Percentiles rank a stretch among this genome's conserved stretches.
phyloP scores from a whole-genome alignment of 2,888 invertebrate species.

The Criorhina ranunculi region DNA sequence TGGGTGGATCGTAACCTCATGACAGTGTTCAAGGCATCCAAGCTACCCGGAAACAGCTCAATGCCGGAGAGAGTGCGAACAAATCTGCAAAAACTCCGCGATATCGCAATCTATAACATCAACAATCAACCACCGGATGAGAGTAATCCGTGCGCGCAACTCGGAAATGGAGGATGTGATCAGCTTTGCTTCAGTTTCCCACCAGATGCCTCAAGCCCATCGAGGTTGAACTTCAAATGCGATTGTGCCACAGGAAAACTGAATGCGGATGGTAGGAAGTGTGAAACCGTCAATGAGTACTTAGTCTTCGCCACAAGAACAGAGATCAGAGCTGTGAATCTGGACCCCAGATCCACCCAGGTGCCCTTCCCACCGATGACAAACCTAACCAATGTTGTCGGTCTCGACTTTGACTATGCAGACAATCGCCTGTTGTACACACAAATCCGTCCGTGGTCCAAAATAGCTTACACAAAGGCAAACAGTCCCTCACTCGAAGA shows the following conservation, averaged over 20 bases:
- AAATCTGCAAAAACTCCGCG: slow-evolving; percentile 93
- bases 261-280: slow-evolving; percentile 88
- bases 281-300: slow-evolving; percentile 94
- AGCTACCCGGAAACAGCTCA: slow-evolving; percentile 89
- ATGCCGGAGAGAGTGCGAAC: slow-evolving; percentile 91
- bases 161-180: slow-evolving; percentile 93
- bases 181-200: slow-evolving; percentile 98
- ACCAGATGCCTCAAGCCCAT: slow-evolving; percentile 85
- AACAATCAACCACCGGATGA: slow-evolving; percentile 94
- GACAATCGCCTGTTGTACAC: slow-evolving; percentile 96
- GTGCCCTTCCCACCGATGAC: slow-evolving; percentile 94
- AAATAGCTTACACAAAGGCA: slow-evolving; percentile 92
- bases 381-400: slow-evolving; percentile 96
- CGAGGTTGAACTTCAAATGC: slow-evolving; percentile 88
- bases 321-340: slow-evolving; percentile 95
- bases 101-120: slow-evolving; percentile 95
- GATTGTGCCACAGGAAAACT: slow-evolving; percentile 96
- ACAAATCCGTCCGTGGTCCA: slow-evolving; percentile 95
- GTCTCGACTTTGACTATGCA: slow-evolving; percentile 96
- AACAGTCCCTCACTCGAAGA: slow-evolving; percentile 88
- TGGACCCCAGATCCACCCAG: slow-evolving; percentile 92
- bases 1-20: slow-evolving; percentile 98
- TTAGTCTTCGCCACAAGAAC: slow-evolving; percentile 97
- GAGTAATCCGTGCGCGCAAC: slow-evolving; percentile 91
- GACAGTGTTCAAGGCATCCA: slow-evolving; percentile 92